Percentiles rank a stretch among this genome's conserved stretches.
Evolutionary conservation across 1,140 invertebrate genomes (phyloP).

Genomic region (Mycetomoellerius zeteki): DNA sequence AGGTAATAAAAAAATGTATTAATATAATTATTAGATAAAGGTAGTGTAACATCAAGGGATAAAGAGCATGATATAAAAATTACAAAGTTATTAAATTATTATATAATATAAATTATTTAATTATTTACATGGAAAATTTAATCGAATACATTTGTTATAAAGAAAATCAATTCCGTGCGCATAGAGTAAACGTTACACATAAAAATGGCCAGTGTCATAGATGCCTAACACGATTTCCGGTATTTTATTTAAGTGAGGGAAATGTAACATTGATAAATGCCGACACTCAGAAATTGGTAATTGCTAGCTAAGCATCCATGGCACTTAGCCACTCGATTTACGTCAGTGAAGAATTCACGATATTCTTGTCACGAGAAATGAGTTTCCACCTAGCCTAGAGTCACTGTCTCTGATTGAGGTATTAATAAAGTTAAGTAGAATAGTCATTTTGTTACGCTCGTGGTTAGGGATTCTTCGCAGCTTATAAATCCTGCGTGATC

Average conservation of each 20-base stretch:
- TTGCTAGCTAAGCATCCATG: slow-evolving; percentile 16
- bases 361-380: slow-evolving; percentile 40
- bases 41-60: not conserved
- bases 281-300: slow-evolving; percentile 18
- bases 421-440: slow-evolving; percentile 60
- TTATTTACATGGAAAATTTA: not conserved
- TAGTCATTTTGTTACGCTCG: not conserved
- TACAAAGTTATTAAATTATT: not conserved
- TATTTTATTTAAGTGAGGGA: not conserved
- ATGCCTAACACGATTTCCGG: not conserved
- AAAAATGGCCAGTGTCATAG: not conserved
- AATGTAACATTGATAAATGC: slow-evolving; percentile 22
- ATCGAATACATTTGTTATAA: not conserved
- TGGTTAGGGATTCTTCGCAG: not conserved
- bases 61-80: not conserved
- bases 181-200: not conserved
- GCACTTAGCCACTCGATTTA: slow-evolving; percentile 11
- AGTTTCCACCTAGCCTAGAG: not conserved
- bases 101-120: no score
- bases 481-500: slow-evolving; percentile 31
- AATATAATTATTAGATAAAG: not conserved
- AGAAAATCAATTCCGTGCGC: not conserved
- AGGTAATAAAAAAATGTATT: not conserved
- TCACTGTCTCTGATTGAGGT: slow-evolving; percentile 46
- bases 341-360: slow-evolving; percentile 20